Evolutionary conservation across 1,140 invertebrate species (phyloP), one percentile per base, ranked within the genome.

Genomic region (Hyles euphorbiae): DNA sequence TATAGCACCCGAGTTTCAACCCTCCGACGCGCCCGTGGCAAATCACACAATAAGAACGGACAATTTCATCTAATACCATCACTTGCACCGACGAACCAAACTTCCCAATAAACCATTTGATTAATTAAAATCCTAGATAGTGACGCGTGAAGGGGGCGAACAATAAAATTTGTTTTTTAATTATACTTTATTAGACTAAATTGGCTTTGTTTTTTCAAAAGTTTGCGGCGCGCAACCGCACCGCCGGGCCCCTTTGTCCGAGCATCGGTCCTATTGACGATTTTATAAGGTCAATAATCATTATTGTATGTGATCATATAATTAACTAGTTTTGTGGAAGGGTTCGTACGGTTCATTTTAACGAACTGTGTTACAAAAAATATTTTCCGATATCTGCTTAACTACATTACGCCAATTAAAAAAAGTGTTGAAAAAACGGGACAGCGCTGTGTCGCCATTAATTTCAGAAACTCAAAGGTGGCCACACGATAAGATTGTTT

Each of bases 251-350:
- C 77, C 76, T 84, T 86, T 83, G 78, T 78, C 63, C 48, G 44
- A n/a, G 56, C 22, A 74, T 84, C 85, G 85, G 83, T 74, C 50
- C 71, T 72, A 88, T 86, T 88, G 79, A 86, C 72, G 81, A 86
- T 88, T 88, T 79, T 88, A 81, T 74, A 88, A 81, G 81, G 77
- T 76, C 81, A 84, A 86, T 88, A 82, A 79, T 80, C 74, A 82
- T 83, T 81, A 88, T 88, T 78, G 74, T 78, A 74, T 77, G 63
- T 79, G 77, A 87, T 84, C 73, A 69, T 81, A 83, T 81, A 80
- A 84, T 84, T 81, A 81, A 81, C 79, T 77, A 74, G 78, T 81
- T 77, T 78, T 56, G 57, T 52, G 57, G 58, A 68, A 67, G 57
- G 66, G 63, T 63, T 69, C 56, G 54, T 60, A 11, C 34, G 43